A percentile compares a stretch with the other conserved stretches of the same genome.
Evolutionary conservation across 2,113 vertebrate genomes (phyloP).

Genomic region (Gavia stellata): DNA sequence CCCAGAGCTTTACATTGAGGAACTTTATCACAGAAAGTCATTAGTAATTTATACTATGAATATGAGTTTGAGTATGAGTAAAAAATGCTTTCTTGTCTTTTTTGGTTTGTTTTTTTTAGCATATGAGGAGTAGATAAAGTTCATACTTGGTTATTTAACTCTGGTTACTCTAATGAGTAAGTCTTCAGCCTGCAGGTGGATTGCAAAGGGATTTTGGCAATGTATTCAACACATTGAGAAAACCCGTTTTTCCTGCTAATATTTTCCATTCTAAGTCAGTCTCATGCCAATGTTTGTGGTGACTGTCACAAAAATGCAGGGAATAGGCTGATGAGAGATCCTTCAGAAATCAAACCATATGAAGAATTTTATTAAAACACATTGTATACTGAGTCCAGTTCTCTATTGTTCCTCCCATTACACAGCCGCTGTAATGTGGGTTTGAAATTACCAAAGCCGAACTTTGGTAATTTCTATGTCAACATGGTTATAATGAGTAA

Average conservation of each 20-base stretch:
- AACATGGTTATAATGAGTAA: not conserved
- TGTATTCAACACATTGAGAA: not conserved
- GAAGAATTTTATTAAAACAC: not conserved
- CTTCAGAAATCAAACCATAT: not conserved
- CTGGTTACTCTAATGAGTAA: not conserved
- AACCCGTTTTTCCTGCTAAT: not conserved
- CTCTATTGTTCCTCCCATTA: not conserved
- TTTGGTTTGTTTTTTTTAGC: not conserved
- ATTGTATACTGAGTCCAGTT: not conserved
- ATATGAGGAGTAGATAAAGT: not conserved
- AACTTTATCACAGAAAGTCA: not conserved
- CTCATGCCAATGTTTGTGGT: not conserved
- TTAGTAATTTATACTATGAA: not conserved
- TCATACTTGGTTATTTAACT: not conserved
- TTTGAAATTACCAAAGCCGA: not conserved
- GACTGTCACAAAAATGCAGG: not conserved
- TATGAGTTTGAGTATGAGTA: not conserved
- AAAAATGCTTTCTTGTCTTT: not conserved
- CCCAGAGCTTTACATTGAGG: not conserved
- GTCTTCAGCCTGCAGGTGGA: not conserved
- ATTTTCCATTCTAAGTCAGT: not conserved
- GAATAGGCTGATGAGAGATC: not conserved
- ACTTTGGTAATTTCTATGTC: not conserved
- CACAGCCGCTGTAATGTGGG: not conserved
- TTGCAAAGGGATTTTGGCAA: not conserved